phyloP scores from a whole-genome alignment of 2,888 invertebrate genomes.

The Aspidapion aeneum region DNA sequence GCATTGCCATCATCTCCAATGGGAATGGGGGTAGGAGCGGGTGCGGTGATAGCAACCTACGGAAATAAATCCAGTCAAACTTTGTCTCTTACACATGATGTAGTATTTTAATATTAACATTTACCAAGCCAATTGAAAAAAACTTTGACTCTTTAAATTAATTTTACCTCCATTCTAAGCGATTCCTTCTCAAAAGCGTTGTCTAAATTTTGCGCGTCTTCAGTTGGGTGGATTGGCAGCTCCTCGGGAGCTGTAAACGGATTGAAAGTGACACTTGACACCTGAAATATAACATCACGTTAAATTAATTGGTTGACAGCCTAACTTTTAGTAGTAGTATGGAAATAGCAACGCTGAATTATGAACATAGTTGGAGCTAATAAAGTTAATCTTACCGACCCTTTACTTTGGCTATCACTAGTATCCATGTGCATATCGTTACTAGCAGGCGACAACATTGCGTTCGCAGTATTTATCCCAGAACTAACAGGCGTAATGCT shows the following conservation, averaged over 20 bases:
- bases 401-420: conserved; percentile 46
- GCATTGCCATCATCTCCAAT: conserved; percentile 19
- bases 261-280: conserved; percentile 49
- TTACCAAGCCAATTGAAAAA: too few species aligned
- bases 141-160: too few species aligned
- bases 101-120: too few species aligned
- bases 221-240: conserved; percentile 20
- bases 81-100: too few species aligned
- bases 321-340: too few species aligned
- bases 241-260: conserved; percentile 47
- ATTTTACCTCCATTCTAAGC: conserved; percentile 21
- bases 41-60: conserved; percentile 31
- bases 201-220: conserved; percentile 24
- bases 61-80: too few species aligned
- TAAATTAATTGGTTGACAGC: too few species aligned
- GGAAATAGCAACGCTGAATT: too few species aligned
- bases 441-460: conserved; percentile 38
- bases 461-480: conserved; percentile 16
- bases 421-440: conserved; percentile 46
- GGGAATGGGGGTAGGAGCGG: conserved; percentile 24
- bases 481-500: conserved; percentile 13
- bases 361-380: too few species aligned
- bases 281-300: not conserved
- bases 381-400: conserved; percentile 38
- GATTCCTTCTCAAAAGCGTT: conserved; percentile 25